Percentiles rank a stretch among this genome's conserved stretches.
phyloP scores from a whole-genome alignment of 1,140 invertebrate genomes.

The Zaprionus vittiger region DNA sequence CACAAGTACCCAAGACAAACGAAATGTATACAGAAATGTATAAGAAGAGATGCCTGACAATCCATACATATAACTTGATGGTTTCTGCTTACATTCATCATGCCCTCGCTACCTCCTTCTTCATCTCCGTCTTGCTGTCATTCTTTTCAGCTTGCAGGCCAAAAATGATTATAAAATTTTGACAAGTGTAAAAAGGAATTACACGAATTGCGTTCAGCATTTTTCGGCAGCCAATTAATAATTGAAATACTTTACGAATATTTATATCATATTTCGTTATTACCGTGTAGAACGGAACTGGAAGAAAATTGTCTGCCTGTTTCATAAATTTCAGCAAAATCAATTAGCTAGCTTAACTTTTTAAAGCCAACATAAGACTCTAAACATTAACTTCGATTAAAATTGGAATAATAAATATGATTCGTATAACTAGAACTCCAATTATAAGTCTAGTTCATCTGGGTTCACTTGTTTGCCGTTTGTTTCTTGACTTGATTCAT shows the following conservation, averaged over 20 bases:
- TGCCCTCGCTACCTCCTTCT: neutral
- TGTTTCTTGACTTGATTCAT: neutral
- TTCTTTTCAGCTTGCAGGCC: neutral
- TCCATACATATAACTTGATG: conserved; percentile 26
- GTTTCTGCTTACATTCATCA: neutral
- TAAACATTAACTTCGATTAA: too few relatives aligned
- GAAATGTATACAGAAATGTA: neutral
- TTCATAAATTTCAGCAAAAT: neutral
- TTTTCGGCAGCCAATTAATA: conserved; percentile 17
- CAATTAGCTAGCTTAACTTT: neutral
- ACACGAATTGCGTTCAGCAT: conserved; percentile 21
- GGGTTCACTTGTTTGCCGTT: neutral
- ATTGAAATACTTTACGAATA: conserved; percentile 6
- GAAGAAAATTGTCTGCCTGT: too few relatives aligned
- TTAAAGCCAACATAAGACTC: too few relatives aligned
- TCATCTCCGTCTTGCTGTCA: neutral
- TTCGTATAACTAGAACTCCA: neutral
- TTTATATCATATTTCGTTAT: neutral
- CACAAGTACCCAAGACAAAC: neutral
- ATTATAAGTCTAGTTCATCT: neutral
- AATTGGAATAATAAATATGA: too few relatives aligned
- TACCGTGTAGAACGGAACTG: neutral
- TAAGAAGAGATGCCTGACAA: conserved; percentile 30
- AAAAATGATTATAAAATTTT: conserved; percentile 42
- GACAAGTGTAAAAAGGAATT: conserved; percentile 57